Evolutionary conservation across 2,888 invertebrate genomes (phyloP).

Genomic region (Amblyteles armatorius): DNA sequence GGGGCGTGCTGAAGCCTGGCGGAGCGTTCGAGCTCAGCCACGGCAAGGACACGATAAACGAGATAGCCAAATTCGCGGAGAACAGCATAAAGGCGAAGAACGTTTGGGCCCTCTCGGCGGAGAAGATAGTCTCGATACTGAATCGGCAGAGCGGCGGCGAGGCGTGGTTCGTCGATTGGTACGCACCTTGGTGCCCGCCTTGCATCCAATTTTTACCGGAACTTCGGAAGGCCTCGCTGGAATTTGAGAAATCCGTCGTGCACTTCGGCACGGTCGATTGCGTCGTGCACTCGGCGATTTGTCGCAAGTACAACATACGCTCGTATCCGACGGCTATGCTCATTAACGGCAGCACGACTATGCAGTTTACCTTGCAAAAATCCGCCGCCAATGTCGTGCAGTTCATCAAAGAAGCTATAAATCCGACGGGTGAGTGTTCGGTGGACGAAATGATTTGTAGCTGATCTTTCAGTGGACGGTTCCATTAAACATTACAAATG

Average conservation of each 20-base stretch:
- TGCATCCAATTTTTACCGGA: conserved; percentile 90
- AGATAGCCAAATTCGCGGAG: conserved; percentile 88
- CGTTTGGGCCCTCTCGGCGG: conserved; percentile 88
- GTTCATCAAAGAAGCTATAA: conserved; percentile 87
- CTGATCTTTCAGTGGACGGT: not conserved
- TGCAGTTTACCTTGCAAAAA: conserved; percentile 87
- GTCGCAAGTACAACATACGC: conserved; percentile 87
- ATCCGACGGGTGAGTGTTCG: conserved; percentile 84
- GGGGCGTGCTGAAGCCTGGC: conserved; percentile 90
- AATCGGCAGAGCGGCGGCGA: conserved; percentile 77
- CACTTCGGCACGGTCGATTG: conserved; percentile 90
- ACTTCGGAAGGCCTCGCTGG: conserved; percentile 88
- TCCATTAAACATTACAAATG: conserved; percentile 19
- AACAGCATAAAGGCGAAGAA: conserved; percentile 87
- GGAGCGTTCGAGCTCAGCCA: conserved; percentile 92
- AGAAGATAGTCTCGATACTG: conserved; percentile 87
- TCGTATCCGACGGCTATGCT: conserved; percentile 90
- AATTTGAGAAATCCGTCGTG: conserved; percentile 85
- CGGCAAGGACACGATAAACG: conserved; percentile 87
- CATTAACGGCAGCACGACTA: conserved; percentile 87
- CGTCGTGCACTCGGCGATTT: conserved; percentile 87
- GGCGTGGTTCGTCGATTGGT: conserved; percentile 91
- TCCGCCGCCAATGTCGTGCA: conserved; percentile 87
- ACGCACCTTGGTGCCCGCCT: conserved; percentile 92
- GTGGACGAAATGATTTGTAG: not conserved